phyloP scores from a whole-genome alignment of 2,888 invertebrate species.

The Hypercompe scribonia region DNA sequence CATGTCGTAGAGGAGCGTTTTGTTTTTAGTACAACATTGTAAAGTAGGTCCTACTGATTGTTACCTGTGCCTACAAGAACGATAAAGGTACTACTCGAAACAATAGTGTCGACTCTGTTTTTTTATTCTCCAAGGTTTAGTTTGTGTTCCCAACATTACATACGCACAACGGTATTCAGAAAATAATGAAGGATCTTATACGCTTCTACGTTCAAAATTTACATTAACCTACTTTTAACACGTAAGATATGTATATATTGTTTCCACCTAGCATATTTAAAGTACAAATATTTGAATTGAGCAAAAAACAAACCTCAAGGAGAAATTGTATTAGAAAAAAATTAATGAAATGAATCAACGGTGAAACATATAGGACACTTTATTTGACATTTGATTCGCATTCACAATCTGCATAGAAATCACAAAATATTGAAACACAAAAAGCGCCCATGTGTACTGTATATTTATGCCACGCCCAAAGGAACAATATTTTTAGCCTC shows the following conservation, averaged over 20 bases:
- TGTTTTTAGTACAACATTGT: slow-evolving; percentile 1
- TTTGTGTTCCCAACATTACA: too few relatives aligned
- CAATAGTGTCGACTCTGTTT: background rate
- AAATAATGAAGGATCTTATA: background rate
- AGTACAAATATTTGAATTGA: background rate
- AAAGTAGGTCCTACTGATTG: background rate
- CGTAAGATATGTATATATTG: too few relatives aligned
- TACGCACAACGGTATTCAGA: background rate
- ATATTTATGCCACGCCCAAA: background rate
- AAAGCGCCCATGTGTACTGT: background rate
- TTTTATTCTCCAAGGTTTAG: background rate
- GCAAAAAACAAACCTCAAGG: background rate
- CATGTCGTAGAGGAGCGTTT: slow-evolving; percentile 1
- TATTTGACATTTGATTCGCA: too few relatives aligned
- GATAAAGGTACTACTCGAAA: background rate
- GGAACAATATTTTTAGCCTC: background rate
- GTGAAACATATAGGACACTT: too few relatives aligned
- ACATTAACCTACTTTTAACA: background rate
- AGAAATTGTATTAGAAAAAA: too few relatives aligned
- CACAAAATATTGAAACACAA: background rate
- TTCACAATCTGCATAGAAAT: background rate
- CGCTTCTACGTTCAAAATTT: background rate
- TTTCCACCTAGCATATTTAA: background rate
- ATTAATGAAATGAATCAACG: too few relatives aligned
- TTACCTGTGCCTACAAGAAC: background rate